phyloP scores from a whole-genome alignment of 2,888 invertebrate species.

The Xestia xanthographa region DNA sequence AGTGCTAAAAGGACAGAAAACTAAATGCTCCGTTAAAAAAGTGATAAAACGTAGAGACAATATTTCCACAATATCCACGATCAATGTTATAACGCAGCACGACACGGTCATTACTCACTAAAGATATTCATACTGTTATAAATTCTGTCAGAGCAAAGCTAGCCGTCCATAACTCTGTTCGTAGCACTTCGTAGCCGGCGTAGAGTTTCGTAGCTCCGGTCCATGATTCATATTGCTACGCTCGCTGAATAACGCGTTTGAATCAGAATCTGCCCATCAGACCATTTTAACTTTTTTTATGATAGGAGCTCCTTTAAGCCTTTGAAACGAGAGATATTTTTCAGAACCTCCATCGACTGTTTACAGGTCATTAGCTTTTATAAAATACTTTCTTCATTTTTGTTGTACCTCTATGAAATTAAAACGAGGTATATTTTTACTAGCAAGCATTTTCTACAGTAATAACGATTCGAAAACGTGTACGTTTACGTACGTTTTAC shows the following conservation, averaged over 20 bases:
- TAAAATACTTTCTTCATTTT: not conserved
- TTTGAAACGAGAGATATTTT: constrained; percentile 44
- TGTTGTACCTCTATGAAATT: not conserved
- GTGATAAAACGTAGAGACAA: constrained; percentile 6
- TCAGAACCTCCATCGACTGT: constrained; percentile 1
- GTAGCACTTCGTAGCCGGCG: constrained; percentile 59
- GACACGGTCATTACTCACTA: constrained; percentile 47
- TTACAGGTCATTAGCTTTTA: constrained; percentile 1
- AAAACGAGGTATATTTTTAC: not conserved
- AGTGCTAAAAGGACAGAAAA: not conserved
- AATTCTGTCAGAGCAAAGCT: constrained; percentile 38
- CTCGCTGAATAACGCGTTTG: constrained; percentile 75
- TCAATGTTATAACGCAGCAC: constrained; percentile 19
- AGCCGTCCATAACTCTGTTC: constrained; percentile 58
- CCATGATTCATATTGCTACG: constrained; percentile 77
- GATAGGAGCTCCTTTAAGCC: constrained; percentile 44
- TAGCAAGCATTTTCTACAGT: not conserved
- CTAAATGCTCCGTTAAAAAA: not conserved
- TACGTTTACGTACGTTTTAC: not conserved
- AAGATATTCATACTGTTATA: constrained; percentile 25
- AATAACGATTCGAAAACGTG: not conserved
- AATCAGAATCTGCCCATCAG: constrained; percentile 75
- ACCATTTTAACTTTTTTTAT: constrained; percentile 68
- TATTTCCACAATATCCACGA: constrained; percentile 9
- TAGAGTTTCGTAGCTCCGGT: constrained; percentile 61